phyloP scores from a whole-genome alignment of 2,888 invertebrate species.

The Reticulitermes lucifugus region DNA sequence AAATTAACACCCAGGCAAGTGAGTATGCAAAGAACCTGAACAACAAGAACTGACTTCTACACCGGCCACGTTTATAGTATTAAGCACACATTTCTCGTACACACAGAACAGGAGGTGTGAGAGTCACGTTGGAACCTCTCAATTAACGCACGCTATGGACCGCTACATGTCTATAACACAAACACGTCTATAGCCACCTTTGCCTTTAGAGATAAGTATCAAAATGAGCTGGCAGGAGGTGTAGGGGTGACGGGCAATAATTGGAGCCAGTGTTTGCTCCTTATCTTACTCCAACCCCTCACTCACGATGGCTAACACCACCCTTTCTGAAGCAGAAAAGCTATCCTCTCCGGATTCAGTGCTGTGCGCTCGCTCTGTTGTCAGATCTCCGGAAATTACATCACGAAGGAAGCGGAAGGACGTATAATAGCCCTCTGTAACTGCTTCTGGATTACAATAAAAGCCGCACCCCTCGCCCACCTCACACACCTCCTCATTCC shows the following conservation, averaged over 20 bases:
- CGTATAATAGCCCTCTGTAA: slow-evolving; percentile 38
- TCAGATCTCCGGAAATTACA: slow-evolving; percentile 46
- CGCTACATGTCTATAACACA: slow-evolving; percentile 12
- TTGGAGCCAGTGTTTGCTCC: slow-evolving; percentile 39
- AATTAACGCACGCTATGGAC: slow-evolving; percentile 18
- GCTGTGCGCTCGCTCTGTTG: slow-evolving; percentile 20
- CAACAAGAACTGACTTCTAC: too few species aligned
- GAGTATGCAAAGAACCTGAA: too few species aligned
- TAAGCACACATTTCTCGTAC: not conserved
- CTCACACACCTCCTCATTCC: not conserved
- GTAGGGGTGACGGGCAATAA: slow-evolving; percentile 31
- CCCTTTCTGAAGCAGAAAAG: slow-evolving; percentile 25
- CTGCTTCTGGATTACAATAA: slow-evolving; percentile 39
- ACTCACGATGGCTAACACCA: slow-evolving; percentile 22
- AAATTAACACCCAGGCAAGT: too few species aligned
- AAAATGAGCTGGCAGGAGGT: not conserved
- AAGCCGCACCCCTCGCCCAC: slow-evolving; percentile 19
- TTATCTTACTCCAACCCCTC: slow-evolving; percentile 30
- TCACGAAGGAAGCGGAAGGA: slow-evolving; percentile 43
- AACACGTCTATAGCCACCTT: not conserved
- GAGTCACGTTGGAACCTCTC: slow-evolving; percentile 8
- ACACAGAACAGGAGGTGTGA: not conserved
- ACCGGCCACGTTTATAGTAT: not conserved
- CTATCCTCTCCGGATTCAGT: slow-evolving; percentile 26
- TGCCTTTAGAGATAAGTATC: slow-evolving; percentile 33